A percentile compares a stretch with the other conserved stretches of the same genome.
Evolutionary conservation across 2,888 invertebrate genomes (phyloP).

Genomic region (Eurois occulta): DNA sequence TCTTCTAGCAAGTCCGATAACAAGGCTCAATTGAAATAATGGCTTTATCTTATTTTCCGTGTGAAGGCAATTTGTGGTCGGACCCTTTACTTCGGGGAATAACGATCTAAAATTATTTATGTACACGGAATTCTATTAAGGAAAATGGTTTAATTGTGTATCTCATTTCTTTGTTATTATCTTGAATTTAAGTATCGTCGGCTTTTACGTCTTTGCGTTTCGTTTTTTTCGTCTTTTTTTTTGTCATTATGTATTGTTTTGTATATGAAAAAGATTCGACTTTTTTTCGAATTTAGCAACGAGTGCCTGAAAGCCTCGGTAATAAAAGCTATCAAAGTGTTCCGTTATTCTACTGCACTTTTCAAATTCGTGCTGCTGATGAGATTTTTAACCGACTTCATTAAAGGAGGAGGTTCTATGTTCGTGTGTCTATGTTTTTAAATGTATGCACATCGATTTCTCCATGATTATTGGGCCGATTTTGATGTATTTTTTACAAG

Average conservation of each 20-base stretch:
- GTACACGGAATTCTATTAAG: conserved; percentile 43
- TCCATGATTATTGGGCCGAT: too few species aligned
- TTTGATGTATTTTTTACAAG: too few species aligned
- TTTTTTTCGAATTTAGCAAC: not conserved
- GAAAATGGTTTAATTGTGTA: conserved; percentile 46
- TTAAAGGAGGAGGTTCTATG: too few species aligned
- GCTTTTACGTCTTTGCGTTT: too few species aligned
- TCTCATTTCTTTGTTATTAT: conserved; percentile 12
- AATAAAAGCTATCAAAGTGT: not conserved
- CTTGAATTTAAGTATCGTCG: conserved; percentile 15
- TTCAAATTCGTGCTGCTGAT: not conserved
- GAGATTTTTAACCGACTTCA: too few species aligned
- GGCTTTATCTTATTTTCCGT: conserved; percentile 59
- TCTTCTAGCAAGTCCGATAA: conserved; percentile 52
- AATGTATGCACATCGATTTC: too few species aligned
- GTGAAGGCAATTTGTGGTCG: conserved; percentile 53
- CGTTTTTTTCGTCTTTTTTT: too few species aligned
- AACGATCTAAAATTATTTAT: conserved; percentile 40
- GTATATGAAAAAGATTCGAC: not conserved
- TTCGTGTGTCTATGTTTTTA: too few species aligned
- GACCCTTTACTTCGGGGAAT: conserved; percentile 47
- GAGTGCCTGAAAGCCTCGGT: not conserved
- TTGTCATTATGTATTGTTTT: too few species aligned
- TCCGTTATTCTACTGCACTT: not conserved
- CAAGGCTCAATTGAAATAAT: conserved; percentile 62